Evolutionary conservation across 2,113 vertebrate species (phyloP).

Genomic region (Promerops cafer): DNA sequence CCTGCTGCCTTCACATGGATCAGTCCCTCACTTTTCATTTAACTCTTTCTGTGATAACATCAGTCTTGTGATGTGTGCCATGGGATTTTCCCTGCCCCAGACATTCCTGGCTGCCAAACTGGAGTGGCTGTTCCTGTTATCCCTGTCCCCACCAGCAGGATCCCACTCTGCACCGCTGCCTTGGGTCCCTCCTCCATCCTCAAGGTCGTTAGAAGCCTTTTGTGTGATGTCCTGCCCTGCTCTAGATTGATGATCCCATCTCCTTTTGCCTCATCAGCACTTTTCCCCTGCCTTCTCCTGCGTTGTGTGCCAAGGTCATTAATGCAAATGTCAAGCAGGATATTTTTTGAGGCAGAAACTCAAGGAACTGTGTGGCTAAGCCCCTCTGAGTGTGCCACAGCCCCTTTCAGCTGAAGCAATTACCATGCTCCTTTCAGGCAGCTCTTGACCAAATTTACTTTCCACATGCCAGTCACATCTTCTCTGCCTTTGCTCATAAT

Average conservation of each 20-base stretch:
- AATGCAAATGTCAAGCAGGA: conserved; percentile 6
- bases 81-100: not conserved
- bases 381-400: not conserved
- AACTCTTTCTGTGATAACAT: accelerated
- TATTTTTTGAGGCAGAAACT: conserved; percentile 11
- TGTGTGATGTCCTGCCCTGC: not conserved
- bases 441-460: not conserved
- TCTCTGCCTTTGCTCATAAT: not conserved
- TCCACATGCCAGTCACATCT: not conserved
- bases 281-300: not conserved
- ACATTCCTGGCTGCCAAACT: not conserved
- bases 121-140: not conserved
- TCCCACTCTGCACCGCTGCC: not conserved
- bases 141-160: not conserved
- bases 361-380: not conserved
- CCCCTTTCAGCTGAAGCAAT: not conserved
- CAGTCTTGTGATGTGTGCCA: not conserved
- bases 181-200: not conserved
- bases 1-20: not conserved
- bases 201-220: not conserved
- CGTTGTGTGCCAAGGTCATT: conserved; percentile 19
- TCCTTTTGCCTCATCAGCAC: not conserved
- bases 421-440: not conserved
- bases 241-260: not conserved
- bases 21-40: not conserved